Base-by-base conservation (phyloP, 1,140 invertebrate genomes). In the Cydia splendana region DNA sequence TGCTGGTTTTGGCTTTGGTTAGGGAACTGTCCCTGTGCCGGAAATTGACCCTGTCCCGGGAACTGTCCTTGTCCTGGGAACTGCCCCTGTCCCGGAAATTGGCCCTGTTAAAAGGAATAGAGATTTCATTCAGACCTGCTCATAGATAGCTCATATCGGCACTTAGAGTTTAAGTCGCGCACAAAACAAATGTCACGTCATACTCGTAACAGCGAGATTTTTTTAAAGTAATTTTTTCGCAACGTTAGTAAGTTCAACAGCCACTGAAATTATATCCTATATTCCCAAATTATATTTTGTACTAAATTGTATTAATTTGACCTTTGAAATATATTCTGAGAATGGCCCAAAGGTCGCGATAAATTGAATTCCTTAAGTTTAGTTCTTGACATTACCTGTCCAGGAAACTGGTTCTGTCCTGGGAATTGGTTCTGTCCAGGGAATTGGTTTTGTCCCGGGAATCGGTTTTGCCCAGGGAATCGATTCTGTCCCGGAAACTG, bases 371-470 rank as follows among this genome's bases (percentile, higher is more conserved):
- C 1, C 15, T n/a, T 20, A 2, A 24, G 4, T 24, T 24, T 24
- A 24, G 7, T 24, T 62, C 4, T 62, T 62, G 57, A 9, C 3
- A 24, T 62, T 62, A 62, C 57, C 57, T 62, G 57, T 24, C 53
- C 53, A 20, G 53, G 53, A 10, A 62, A 62, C 3, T 62, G 71
- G 42, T 48, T 71, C 74, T 84, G 82, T 6, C 65, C 73, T 2
- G 81, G 82, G 69, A 82, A 82, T 45, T 78, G 71, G 18, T 74
- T 75, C 30, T 79, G 79, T n/a, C 73, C 74, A 34, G 79, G 79
- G 34, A 76, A 75, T 38, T 75, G 76, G 51, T 78, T 76, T 18
- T 74, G 76, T 57, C 71, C 30, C 18, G 30, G 67, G 9, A 42
- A 28, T 15, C 18, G 75, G 45, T 79, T 77, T 48, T 42, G 75